phyloP scores from a whole-genome alignment of 2,888 invertebrate genomes.

The Megamerina dolium region DNA sequence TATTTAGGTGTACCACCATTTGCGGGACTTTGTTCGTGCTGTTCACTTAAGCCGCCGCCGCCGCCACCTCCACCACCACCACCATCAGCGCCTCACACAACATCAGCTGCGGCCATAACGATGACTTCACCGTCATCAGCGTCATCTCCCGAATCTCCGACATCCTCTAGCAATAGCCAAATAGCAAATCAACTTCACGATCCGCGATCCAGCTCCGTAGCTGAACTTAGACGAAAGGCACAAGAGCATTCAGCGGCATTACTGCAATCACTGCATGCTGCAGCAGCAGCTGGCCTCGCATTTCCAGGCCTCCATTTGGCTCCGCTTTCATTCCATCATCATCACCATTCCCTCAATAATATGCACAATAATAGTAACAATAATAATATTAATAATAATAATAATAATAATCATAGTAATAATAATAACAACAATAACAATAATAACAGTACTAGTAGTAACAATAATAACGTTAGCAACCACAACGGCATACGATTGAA shows the following conservation, averaged over 20 bases:
- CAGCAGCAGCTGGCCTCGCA: constrained; percentile 50
- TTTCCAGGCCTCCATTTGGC: constrained; percentile 52
- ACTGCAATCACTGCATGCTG: constrained; percentile 63
- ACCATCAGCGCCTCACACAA: constrained; percentile 39
- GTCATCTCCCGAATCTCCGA: constrained; percentile 42
- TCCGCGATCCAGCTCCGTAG: constrained; percentile 79
- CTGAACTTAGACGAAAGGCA: constrained; percentile 85
- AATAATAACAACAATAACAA: constrained; percentile 22
- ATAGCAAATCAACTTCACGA: constrained; percentile 47
- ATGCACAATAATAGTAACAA: constrained; percentile 20
- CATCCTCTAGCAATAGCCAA: constrained; percentile 37
- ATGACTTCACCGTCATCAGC: constrained; percentile 36
- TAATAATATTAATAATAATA: constrained; percentile 22
- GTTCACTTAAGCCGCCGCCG: constrained; percentile 61
- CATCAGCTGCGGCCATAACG: constrained; percentile 34
- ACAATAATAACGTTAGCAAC: too few relatives aligned
- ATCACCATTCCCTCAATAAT: constrained; percentile 34
- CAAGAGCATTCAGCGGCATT: constrained; percentile 92
- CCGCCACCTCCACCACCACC: constrained; percentile 39
- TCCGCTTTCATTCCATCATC: constrained; percentile 48
- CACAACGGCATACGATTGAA: constrained; percentile 32
- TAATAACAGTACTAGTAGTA: too few relatives aligned
- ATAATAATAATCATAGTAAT: constrained; percentile 40
- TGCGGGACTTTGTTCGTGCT: constrained; percentile 74
- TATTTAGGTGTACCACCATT: constrained; percentile 55